Evolutionary conservation across 2,113 vertebrate species (phyloP).

Genomic region (Ceratotherium simum): DNA sequence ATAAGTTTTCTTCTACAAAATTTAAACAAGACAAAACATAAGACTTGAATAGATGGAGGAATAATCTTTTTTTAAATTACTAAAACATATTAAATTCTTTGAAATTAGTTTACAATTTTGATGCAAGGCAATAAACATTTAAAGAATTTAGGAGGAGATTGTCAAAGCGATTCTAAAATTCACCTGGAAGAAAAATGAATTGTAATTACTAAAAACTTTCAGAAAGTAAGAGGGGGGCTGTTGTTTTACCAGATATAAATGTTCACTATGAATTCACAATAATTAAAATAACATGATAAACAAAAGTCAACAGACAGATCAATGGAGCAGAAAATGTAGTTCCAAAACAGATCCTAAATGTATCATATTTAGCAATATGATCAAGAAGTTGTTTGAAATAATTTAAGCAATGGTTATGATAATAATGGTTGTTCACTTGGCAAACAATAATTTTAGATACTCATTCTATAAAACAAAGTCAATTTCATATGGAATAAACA

Average conservation of each 20-base stretch:
- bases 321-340: neutral
- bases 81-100: neutral
- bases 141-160: neutral
- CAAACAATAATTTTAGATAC: neutral
- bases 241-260: neutral
- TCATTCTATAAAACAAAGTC: neutral
- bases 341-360: neutral
- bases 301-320: neutral
- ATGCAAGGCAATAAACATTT: neutral
- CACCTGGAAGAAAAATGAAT: neutral
- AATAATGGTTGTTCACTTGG: neutral
- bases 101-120: neutral
- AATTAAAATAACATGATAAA: neutral
- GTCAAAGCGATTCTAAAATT: slow-evolving; percentile 1
- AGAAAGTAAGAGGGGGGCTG: neutral
- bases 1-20: neutral
- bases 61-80: neutral
- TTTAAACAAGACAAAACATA: neutral
- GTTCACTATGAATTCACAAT: neutral
- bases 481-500: neutral
- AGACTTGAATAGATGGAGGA: neutral
- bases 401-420: neutral
- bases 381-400: neutral
- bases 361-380: neutral
- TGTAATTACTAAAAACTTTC: neutral